Evolutionary conservation across 2,113 vertebrate genomes (phyloP).

Genomic region (Heptranchias perlo): DNA sequence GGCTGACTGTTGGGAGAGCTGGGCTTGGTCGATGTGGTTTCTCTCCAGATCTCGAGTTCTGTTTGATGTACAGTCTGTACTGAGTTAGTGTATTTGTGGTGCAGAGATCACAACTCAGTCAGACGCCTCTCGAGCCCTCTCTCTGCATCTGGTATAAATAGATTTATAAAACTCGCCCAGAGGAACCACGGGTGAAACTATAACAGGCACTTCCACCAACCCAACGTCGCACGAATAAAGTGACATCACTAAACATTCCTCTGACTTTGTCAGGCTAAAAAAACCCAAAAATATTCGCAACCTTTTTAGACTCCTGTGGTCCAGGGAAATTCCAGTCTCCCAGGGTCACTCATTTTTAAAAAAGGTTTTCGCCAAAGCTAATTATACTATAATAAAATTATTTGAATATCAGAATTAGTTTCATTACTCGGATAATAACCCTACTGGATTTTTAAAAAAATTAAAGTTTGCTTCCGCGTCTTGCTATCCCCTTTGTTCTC

Average conservation of each 20-base stretch:
- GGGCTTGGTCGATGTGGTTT: not conserved
- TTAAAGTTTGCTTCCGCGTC: not conserved
- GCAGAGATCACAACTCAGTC: not conserved
- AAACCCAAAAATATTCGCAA: not conserved
- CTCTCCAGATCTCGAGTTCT: not conserved
- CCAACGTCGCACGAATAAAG: not conserved
- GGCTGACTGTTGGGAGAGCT: not conserved
- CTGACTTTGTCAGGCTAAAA: not conserved
- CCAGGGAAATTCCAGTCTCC: slow-evolving; percentile 12
- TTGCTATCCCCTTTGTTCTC: not conserved
- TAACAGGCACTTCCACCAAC: not conserved
- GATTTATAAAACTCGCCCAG: not conserved
- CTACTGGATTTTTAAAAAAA: not conserved
- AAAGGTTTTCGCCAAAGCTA: not conserved
- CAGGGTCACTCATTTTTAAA: not conserved
- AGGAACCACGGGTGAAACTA: not conserved
- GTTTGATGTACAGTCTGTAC: not conserved
- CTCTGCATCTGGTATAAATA: not conserved
- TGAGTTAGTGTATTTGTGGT: not conserved
- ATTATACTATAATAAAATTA: not conserved
- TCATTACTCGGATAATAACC: not conserved
- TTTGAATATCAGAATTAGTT: not conserved
- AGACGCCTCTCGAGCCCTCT: not conserved
- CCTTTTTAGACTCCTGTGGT: not conserved
- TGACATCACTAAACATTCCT: slow-evolving; percentile 31